These are phyloP conservation scores for Drosophila monieri DNA, from an alignment of 2,888 invertebrate genomes.

Conservation along the genomic window DNA sequence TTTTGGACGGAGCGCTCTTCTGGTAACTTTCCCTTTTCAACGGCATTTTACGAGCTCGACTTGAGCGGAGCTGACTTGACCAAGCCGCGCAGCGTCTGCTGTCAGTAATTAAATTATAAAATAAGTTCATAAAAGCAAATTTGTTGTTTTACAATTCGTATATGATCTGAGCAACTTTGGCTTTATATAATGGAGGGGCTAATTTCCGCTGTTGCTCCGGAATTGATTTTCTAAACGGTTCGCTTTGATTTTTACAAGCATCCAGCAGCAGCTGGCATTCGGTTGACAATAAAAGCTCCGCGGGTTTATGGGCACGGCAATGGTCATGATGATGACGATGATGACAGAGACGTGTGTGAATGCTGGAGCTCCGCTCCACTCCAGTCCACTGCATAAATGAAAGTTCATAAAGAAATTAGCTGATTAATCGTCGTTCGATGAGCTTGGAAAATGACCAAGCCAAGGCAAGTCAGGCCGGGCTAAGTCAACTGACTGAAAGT, in stretches of 20 bases:
- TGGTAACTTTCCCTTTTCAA: constrained; percentile 78
- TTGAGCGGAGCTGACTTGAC: constrained; percentile 46
- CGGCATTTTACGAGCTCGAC: constrained; percentile 68
- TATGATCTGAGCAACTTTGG: constrained; percentile 46
- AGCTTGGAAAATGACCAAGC: constrained; percentile 75
- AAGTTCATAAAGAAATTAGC: constrained; percentile 80
- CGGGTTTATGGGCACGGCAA: constrained; percentile 44
- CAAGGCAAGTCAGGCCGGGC: constrained; percentile 20
- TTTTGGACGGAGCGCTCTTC: constrained; percentile 26
- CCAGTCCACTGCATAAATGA: constrained; percentile 69
- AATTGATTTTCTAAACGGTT: constrained; percentile 75
- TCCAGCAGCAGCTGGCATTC: constrained; percentile 1
- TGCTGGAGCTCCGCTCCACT: constrained; percentile 31
- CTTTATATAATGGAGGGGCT: constrained; percentile 61
- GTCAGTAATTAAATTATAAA: constrained; percentile 77
- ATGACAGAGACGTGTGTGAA: constrained; percentile 63
- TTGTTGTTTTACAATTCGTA: constrained; percentile 67
- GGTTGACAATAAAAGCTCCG: constrained; percentile 64
- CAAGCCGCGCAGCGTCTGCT: constrained; percentile 34
- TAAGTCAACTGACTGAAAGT: constrained; percentile 66
- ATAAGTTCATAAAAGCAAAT: constrained; percentile 70
- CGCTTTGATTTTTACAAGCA: constrained; percentile 60
- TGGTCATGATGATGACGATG: constrained; percentile 42
- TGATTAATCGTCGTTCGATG: constrained; percentile 79
- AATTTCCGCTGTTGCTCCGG: constrained; percentile 45